Percentiles rank a stretch among this genome's conserved stretches.
These are phyloP conservation scores for Cydia splendana DNA, from an alignment of 1,140 invertebrate genomes.

Conservation along the genomic window DNA sequence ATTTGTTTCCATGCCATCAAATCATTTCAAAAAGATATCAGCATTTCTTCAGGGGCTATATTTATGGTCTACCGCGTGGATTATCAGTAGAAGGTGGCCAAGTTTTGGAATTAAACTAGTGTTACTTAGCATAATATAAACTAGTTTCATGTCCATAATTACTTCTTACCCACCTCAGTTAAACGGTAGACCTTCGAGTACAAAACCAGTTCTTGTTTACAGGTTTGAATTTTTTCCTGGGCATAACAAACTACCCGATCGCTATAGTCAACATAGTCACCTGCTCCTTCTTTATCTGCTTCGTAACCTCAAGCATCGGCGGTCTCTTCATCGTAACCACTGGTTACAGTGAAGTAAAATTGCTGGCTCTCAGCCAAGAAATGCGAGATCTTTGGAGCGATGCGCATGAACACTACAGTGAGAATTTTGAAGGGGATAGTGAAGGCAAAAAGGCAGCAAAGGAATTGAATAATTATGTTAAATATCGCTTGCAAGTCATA, in stretches of 20 bases:
- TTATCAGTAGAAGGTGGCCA: too few relatives aligned
- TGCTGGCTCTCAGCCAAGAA: conserved; percentile 37
- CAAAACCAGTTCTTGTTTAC: neutral
- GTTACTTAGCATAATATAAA: too few relatives aligned
- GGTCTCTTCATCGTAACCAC: conserved; percentile 37
- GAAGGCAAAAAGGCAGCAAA: neutral
- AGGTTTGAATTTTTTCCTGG: conserved; percentile 41
- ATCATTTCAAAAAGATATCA: too few relatives aligned
- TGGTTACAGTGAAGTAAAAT: conserved; percentile 40
- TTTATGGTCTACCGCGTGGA: too few relatives aligned
- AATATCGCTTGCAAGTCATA: neutral
- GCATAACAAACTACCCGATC: conserved; percentile 40
- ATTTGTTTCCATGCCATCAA: too few relatives aligned
- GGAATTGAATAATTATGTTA: conserved; percentile 2
- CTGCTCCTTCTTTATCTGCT: conserved; percentile 34
- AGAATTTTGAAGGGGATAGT: neutral
- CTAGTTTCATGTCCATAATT: too few relatives aligned
- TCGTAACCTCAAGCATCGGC: conserved; percentile 36
- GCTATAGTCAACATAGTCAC: conserved; percentile 30
- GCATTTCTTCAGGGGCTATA: too few relatives aligned
- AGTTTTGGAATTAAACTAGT: too few relatives aligned
- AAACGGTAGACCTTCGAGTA: too few relatives aligned
- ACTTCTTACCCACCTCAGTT: too few relatives aligned
- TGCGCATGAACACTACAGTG: neutral
- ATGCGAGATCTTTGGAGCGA: conserved; percentile 18